Base-by-base conservation (phyloP, 2,113 vertebrate species). In the Egretta garzetta region DNA sequence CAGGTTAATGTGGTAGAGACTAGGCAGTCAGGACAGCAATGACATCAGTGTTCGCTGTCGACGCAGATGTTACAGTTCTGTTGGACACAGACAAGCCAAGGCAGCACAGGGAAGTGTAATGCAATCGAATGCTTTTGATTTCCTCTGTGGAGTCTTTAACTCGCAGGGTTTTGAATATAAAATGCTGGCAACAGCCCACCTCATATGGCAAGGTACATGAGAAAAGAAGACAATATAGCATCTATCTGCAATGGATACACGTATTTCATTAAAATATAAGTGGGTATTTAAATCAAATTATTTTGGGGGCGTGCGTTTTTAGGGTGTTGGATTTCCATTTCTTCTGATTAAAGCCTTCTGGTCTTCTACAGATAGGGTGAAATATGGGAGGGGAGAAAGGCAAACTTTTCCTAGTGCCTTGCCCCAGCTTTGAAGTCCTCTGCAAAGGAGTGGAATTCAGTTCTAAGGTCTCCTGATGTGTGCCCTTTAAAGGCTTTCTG, bases 21-120 rank as follows among this genome's bases (percentile, higher is more conserved):
- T 14, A 91, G 80, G 59, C 66, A 13, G 58, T 22, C 14, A 47
- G 86, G 80, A 82, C 80, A 68, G 60, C 82, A 23, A 41, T 0
- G 2, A 68, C 33, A 59, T 64, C 21, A 24, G 55, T 4, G 14
- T 39, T 91, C 0, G 0, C 22, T 50, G 49, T 39, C 0, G 0
- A 6, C 3, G 0, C 58, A 80, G 86, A 66, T 90, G 80, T 82
- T 80, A 9, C 35, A 39, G 58, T 70, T 88, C 41, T 67, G 55
- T 21, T 35, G 84, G 89, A 66, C 63, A 59, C 64, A 59, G 37
- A 35, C 17, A 23, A 80, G 90, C 58, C 0, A 0, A 35, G 73
- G 26, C 66, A 73, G 62, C 53, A n/a, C 33, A 23, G 58, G 28
- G 26, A 63, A 62, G n/a, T 33, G 50, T 39, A 90, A 96, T 59